phyloP scores from a whole-genome alignment of 2,797 vertebrate genomes.

The Phoeniculus purpureus region DNA sequence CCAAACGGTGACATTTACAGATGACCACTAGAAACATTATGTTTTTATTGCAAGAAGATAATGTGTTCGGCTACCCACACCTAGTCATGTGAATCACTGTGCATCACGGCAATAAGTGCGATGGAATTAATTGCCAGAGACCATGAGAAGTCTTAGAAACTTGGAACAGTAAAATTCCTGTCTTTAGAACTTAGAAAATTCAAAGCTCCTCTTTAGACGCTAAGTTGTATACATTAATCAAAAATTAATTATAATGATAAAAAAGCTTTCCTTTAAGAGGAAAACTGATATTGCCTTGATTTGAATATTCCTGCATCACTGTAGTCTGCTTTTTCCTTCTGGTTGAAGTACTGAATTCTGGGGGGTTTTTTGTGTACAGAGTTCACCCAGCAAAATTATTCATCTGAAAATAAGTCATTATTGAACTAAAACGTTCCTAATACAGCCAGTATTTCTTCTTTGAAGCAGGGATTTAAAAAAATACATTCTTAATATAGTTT shows the following conservation, averaged over 20 bases:
- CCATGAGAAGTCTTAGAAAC: conserved; percentile 21
- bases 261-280: background rate
- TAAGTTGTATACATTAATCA: background rate
- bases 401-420: background rate
- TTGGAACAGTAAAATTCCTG: background rate
- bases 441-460: background rate
- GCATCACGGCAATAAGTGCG: background rate
- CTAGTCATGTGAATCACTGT: background rate
- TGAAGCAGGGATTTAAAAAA: background rate
- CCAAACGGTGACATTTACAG: background rate
- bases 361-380: background rate
- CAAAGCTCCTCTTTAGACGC: background rate
- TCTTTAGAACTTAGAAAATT: background rate
- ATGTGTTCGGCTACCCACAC: background rate
- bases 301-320: background rate
- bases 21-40: background rate
- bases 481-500: background rate
- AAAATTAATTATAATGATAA: background rate
- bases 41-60: background rate
- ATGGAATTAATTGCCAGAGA: background rate
- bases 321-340: background rate
- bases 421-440: background rate
- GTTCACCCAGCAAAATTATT: background rate
- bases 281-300: background rate
- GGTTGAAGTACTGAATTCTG: background rate